Evolutionary conservation across 2,888 invertebrate species (phyloP), one percentile per base, ranked within the genome.

Genomic region (Mimachlamys varia): DNA sequence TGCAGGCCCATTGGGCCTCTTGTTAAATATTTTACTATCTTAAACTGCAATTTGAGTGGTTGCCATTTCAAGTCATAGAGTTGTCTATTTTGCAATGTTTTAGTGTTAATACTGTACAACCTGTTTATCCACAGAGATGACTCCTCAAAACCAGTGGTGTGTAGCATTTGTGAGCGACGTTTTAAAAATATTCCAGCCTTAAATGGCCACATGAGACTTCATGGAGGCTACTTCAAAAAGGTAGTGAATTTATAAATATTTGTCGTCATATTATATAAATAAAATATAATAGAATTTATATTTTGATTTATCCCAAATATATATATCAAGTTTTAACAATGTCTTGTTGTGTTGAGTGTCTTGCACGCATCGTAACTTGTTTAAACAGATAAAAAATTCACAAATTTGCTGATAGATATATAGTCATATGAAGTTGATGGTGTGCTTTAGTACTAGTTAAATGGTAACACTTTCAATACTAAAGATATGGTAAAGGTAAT

Each of bases 151-250:
- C 99, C 99, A 88, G 99, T 99, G 92, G 98, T 99, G 97, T 99
- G 99, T 97, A 98, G 98, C 97, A 97, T 99, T 92, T 99, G 99
- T 97, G 98, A 99, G 97, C 98, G 99, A 95, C 98, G 98, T 96
- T 99, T 99, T 97, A 99, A 99, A 97, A 99, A 99, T 97, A 98
- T 99, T 97, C 99, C 99, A 38, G 99, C 99, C 50, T 98, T 99
- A 91, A 99, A 99, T 97, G 99, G 99, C 15, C 99, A 99, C 96
- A 99, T 99, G 99, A 97, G 99, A 95, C 97, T 99, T 93, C 99
- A 99, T 97, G 99, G 99, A 88, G 99, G 99, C 91, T 99, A 99
- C 97, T 98, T 99, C 96, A 99, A 99, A 90, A 96, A 95, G 95
- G 96, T 94, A 92, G 27, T 33, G 22, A 33, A 76, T 33, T 33